phyloP scores from a whole-genome alignment of 2,888 invertebrate species.

The Diloba caeruleocephala region DNA sequence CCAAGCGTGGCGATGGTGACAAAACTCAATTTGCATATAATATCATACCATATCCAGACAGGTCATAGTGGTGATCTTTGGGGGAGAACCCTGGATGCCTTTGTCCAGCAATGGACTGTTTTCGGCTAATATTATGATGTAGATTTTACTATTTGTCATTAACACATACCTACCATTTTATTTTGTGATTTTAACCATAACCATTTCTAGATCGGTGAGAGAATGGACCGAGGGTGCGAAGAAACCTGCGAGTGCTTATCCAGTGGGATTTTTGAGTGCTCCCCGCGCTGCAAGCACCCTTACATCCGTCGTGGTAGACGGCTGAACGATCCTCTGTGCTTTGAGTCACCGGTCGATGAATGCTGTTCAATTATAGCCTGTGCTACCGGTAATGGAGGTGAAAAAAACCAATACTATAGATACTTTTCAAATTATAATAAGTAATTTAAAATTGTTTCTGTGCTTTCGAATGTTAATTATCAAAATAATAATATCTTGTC shows the following conservation, averaged over 20 bases:
- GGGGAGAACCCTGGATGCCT: too few relatives aligned
- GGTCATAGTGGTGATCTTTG: too few relatives aligned
- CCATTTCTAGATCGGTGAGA: slow-evolving; percentile 92
- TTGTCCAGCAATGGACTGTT: too few relatives aligned
- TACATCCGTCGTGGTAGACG: slow-evolving; percentile 91
- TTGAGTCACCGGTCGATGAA: slow-evolving; percentile 91
- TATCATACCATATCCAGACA: too few relatives aligned
- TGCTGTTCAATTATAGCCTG: slow-evolving; percentile 93
- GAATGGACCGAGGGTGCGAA: slow-evolving; percentile 92
- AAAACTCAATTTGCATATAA: too few relatives aligned
- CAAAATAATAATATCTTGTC: too few relatives aligned
- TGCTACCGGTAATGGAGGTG: slow-evolving; percentile 87
- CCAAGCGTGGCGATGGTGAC: too few relatives aligned
- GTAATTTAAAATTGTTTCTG: not conserved
- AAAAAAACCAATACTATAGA: slow-evolving; percentile 12
- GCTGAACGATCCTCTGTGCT: slow-evolving; percentile 92
- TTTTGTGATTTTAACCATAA: too few relatives aligned
- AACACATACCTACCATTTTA: not conserved
- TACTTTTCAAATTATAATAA: not conserved
- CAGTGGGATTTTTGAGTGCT: slow-evolving; percentile 92
- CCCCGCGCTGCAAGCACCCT: slow-evolving; percentile 92
- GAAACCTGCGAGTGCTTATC: slow-evolving; percentile 92
- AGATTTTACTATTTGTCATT: not conserved
- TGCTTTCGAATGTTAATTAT: too few relatives aligned
- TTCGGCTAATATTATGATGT: too few relatives aligned